Evolutionary conservation across 2,888 invertebrate genomes (phyloP), one percentile per base, ranked within the genome.

Genomic region (Kryphioiulus occultus): DNA sequence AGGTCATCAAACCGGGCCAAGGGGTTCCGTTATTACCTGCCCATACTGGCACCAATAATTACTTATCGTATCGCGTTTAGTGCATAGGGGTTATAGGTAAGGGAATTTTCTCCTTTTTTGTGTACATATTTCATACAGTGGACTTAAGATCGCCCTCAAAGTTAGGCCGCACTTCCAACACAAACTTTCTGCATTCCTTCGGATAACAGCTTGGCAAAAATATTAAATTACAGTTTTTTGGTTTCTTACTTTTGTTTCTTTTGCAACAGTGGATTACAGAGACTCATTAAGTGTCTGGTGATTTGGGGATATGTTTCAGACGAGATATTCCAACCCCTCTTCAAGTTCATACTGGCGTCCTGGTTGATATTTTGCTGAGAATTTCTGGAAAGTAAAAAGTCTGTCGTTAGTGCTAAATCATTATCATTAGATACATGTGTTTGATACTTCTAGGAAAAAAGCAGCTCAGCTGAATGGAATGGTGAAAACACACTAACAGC

Each of bases 161-260:
- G 59, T 59, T 59, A n/a, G n/a, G n/a, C 59, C 22, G 68, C 68
- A 26, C 68, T 22, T 22, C 22, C 4, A 68, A 68, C 26, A 68
- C 22, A 68, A 68, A 68, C 22, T 2, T 68, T 68, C 9, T 7
- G 68, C 68, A 68, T 68, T 68, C 68, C 10, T 68, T 26, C 68
- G n/a, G 7, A 22, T 68, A 68, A 68, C 68, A 68, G 26, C 68
- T 68, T 68, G 7, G 26, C 1, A 26, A 68, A 68, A 68, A 68
- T 68, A 68, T 68, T 22, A 68, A 68, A 68, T 68, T 68, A 68
- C 22, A 68, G 68, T 59, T 26, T 22, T 68, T 26, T 2, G 19
- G 32, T 0, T 35, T 84, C 84, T 84, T 84, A 84, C 84, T 84
- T 84, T 84, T 84, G 84, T 84, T 84, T 84, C 84, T 84, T 32